Base-by-base conservation (phyloP, 2,113 vertebrate species). In the Scatophagus argus region DNA sequence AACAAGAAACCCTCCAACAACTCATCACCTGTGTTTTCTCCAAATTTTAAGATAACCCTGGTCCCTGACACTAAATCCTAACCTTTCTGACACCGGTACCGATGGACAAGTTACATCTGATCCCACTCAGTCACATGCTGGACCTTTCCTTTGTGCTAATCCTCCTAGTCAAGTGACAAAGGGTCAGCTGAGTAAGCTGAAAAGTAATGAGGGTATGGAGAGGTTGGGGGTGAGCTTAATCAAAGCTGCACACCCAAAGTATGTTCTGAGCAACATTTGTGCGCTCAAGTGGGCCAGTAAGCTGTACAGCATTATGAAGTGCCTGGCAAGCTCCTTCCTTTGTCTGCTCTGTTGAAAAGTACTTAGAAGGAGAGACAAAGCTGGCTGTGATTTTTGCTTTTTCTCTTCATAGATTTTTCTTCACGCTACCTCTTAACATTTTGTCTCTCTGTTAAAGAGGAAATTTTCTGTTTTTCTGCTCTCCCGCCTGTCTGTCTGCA, bases 91-190 rank as follows among this genome's bases (percentile, higher is more conserved):
- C 77, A 65, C 52, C 2, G 38, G 55, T 64, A 8, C 70, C 47
- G 55, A 49, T 70, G 61, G 71, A 89, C 82, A 67, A 66, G 63
- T 68, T 59, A 65, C 74, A 63, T 86, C 77, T 87, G 83, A 79
- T 67, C 91, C 82, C 82, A 62, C 87, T 86, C 81, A 77, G 84
- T 90, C 89, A 89, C 88, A 91, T 84, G 87, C 62, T 46, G 39
- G 83, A 85, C 78, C 60, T 85, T 83, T 80, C 65, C 74, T 81
- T 86, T 54, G 12, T 81, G 74, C 64, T 92, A 91, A 91, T 92
- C 86, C 84, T 73, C 77, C 74, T 46, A 78, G 86, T 91, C 84
- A 88, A 86, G 87, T 86, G 75, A 90, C 88, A 89, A 88, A 79
- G 78, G 81, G 83, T 89, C 90, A 89, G 84, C 82, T 89, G 88